Conservation (phyloP, 2,888 invertebrate species). For the Nycteola revayana region DNA sequence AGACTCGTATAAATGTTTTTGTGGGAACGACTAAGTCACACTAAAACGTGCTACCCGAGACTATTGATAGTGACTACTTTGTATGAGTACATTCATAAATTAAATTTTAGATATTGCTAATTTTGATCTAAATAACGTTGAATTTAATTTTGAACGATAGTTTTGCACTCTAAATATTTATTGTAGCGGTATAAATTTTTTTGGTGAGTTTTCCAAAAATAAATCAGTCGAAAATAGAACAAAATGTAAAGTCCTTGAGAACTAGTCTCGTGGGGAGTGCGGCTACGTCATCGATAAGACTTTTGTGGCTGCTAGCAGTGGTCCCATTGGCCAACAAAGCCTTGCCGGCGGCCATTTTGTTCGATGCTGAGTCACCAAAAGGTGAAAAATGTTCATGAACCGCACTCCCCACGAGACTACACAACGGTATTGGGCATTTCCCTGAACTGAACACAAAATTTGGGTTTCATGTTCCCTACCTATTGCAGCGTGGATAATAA, state of each 20-base stretch:
- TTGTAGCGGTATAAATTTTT: constrained; percentile 1
- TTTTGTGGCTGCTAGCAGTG: constrained; percentile 60
- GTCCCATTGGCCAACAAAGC: constrained; percentile 74
- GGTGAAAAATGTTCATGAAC: constrained; percentile 84
- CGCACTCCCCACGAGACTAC: constrained; percentile 83
- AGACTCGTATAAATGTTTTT: constrained; percentile 32
- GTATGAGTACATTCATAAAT: constrained; percentile 75
- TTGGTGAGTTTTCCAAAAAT: constrained; percentile 40
- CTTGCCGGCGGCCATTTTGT: constrained; percentile 85
- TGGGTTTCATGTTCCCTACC: constrained; percentile 75
- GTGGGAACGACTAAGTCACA: constrained; percentile 31
- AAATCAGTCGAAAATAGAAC: constrained; percentile 54
- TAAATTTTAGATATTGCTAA: constrained; percentile 51
- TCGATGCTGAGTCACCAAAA: constrained; percentile 83
- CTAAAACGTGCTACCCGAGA: constrained; percentile 55
- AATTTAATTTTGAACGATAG: neutral
- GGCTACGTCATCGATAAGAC: constrained; percentile 68
- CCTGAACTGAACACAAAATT: constrained; percentile 80
- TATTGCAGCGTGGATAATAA: constrained; percentile 57
- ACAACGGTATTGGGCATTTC: constrained; percentile 83
- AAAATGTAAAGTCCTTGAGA: constrained; percentile 79
- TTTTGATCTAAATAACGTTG: constrained; percentile 1
- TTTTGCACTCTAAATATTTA: neutral
- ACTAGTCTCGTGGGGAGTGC: constrained; percentile 78
- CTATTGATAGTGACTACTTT: constrained; percentile 74